Evolutionary conservation across 2,113 vertebrate genomes (phyloP).

Genomic region (Microtus montanus): DNA sequence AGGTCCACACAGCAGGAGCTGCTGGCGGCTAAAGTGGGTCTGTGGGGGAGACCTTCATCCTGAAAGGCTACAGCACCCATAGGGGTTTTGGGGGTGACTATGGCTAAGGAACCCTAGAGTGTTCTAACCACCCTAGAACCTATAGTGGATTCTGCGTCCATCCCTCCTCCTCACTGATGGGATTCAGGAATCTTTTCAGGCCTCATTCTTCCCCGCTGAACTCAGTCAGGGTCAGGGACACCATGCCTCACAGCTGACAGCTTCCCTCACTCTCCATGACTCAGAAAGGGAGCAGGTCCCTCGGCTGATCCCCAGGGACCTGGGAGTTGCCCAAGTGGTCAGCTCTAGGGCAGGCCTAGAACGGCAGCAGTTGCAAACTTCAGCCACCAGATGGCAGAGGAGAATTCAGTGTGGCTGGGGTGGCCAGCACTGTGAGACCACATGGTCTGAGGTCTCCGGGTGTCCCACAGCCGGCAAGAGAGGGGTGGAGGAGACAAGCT

Average conservation of each 20-base stretch:
- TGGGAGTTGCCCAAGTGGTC: too few species aligned
- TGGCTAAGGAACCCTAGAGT: too few species aligned
- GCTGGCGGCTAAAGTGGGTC: too few species aligned
- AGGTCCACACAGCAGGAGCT: too few species aligned
- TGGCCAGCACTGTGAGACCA: too few species aligned
- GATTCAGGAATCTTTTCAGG: rapidly evolving
- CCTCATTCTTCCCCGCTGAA: rapidly evolving
- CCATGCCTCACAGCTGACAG: not conserved
- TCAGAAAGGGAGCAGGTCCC: not conserved
- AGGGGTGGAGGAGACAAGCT: not conserved
- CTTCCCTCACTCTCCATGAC: not conserved
- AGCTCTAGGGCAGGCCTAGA: rapidly evolving
- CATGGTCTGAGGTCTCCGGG: not conserved
- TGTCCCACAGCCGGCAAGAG: too few species aligned
- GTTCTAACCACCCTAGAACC: not conserved
- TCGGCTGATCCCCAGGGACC: too few species aligned
- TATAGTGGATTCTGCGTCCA: rapidly evolving
- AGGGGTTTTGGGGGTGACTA: too few species aligned
- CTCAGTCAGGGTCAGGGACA: not conserved
- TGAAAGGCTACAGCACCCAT: too few species aligned
- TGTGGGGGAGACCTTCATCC: too few species aligned
- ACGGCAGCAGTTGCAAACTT: not conserved
- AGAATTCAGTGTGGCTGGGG: not conserved
- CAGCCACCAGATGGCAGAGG: constrained; percentile 54
- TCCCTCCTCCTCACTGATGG: rapidly evolving